Base-by-base conservation (phyloP, 2,113 vertebrate genomes). In the Trachemys scripta region DNA sequence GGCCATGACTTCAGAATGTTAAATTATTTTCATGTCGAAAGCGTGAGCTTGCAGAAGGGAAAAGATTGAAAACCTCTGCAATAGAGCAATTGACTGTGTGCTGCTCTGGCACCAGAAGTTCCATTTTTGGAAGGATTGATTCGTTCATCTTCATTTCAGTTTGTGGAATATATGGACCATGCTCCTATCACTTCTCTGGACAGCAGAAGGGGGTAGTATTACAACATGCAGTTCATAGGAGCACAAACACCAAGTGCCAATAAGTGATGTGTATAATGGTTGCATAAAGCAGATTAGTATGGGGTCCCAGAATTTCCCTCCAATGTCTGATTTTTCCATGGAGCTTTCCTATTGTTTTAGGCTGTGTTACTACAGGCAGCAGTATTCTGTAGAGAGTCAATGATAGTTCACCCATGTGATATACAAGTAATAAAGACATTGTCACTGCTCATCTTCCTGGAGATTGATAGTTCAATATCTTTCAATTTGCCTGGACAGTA, bases 371-470 rank as follows among this genome's bases (percentile, higher is more conserved):
- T 94, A 38, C 9, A 12, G 17, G 47, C 2, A 81, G 27, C 24
- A 80, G 10, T 0, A 1, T 51, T 80, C 78, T 84, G 81, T 90
- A 35, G 50, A 69, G 50, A 75, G 31, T 93, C n/a, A 49, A 1
- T 76, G 69, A 45, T 78, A 38, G 27, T 59, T 83, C 54, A 83
- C 16, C 54, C 53, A 20, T 31, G 20, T 47, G 54, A 57, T 16
- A 49, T 87, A 42, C 75, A 85, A 90, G 20, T 51, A 90, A 87
- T 89, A 80, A 90, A 16, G 84, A 49, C 10, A 2, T 84, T 84
- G 87, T 56, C 92, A 57, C 59, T 94, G 56, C 87, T 92, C 89
- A 85, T 90, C 91, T 91, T 76, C 62, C 27, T 50, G 72, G 75
- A 57, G 49, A 80, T 35, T 92, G 76, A 45, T 93, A 84, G 84